Percentiles rank a stretch among this genome's conserved stretches.
Conservation (phyloP, 2,797 vertebrate genomes). For the Poeciliopsis gracilis region DNA sequence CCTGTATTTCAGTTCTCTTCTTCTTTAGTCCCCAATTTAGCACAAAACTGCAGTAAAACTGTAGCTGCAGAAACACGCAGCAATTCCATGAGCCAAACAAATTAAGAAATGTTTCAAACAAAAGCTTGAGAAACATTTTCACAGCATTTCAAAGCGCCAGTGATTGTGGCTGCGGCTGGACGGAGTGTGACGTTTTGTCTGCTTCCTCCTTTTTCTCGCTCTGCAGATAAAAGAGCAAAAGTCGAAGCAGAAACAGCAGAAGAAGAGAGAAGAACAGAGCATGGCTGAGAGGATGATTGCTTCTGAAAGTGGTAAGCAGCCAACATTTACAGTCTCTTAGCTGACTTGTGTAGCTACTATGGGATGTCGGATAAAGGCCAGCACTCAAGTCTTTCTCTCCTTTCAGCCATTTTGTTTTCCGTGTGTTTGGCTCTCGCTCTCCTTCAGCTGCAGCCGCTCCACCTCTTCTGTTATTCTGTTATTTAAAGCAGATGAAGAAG, state of each 20-base stretch:
- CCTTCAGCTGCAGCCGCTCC: neutral
- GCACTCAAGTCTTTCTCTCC: neutral
- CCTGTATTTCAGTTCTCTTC: neutral
- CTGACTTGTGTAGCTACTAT: slow-evolving; percentile 26
- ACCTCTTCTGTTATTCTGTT: neutral
- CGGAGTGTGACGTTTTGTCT: slow-evolving; percentile 32
- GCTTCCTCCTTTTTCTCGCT: slow-evolving; percentile 22
- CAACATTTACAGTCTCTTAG: slow-evolving; percentile 43
- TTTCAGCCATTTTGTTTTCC: slow-evolving; percentile 10
- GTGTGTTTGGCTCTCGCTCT: neutral
- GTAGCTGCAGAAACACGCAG: neutral
- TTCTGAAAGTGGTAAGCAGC: slow-evolving; percentile 82
- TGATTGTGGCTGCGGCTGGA: slow-evolving; percentile 31
- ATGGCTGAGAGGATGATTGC: slow-evolving; percentile 82
- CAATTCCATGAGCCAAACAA: neutral
- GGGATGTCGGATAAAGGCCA: neutral
- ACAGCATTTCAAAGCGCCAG: too few species aligned
- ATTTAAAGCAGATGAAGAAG: neutral
- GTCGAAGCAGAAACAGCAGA: slow-evolving; percentile 40
- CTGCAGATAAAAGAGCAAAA: slow-evolving; percentile 61
- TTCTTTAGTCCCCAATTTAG: neutral
- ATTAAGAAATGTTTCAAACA: neutral
- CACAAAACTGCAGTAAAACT: neutral
- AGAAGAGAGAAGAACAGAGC: slow-evolving; percentile 57
- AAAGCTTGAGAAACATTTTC: neutral